Evolutionary conservation across 2,797 vertebrate genomes (phyloP), one percentile per base, ranked within the genome.

Genomic region (Siniperca obscura): DNA sequence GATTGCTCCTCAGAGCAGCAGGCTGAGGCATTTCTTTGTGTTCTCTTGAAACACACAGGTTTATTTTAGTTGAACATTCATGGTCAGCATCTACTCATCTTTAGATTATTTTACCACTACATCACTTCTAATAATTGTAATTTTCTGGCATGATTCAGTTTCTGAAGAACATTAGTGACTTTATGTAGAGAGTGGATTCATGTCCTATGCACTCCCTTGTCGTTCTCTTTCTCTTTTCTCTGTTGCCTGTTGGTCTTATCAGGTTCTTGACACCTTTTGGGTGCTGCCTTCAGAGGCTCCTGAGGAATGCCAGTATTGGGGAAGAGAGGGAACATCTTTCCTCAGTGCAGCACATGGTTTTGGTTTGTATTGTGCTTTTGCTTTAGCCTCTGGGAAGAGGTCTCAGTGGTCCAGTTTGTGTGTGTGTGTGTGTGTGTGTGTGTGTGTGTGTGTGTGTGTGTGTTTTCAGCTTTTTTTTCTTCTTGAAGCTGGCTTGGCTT

Each of bases 311-410:
- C 88, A 83, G 70, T 85, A 67, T 62, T 66, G 53, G 84, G 76
- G 27, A 87, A 85, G 76, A 77, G 48, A 44, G 46, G 59, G 69
- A 90, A 48, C 83, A 89, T 70, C 80, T 80, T 61, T 65, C 44
- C 64, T 86, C 40, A 57, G 13, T 77, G 71, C 61, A 84, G 76
- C 71, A 79, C 79, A 83, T 84, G 83, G 42, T 59, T 88, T 85
- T 78, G 6, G 19, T 80, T 90, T 78, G 68, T 70, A 34, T 79
- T 71, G 44, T 67, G 53, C 48, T 82, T 79, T 87, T 67, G 68
- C 67, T 66, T 73, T 61, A 69, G 74, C 78, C 85, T 78, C 62
- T 40, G 64, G 80, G 76, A 74, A 84, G 42, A 60, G 34, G 66
- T 80, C 74, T 56, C 60, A 67, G 22, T 27, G 19, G 62, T 81